Base-by-base conservation (phyloP, 2,888 invertebrate genomes). In the Tridacna gigas region DNA sequence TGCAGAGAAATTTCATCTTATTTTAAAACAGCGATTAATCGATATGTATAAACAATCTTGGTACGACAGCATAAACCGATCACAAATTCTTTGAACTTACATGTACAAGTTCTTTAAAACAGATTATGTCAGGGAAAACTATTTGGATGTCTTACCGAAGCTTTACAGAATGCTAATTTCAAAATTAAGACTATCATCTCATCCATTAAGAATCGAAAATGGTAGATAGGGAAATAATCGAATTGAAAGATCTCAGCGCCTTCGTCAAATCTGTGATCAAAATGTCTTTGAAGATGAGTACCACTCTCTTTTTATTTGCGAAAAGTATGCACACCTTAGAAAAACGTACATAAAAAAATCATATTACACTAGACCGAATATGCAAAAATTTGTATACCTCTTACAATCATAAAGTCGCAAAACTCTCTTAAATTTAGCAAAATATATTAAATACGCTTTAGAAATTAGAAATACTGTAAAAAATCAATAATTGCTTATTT, bases 261-360 rank as follows among this genome's bases (percentile, higher is more conserved):
- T 60, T 26, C 74, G 79, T 66, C 20, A 20, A 11, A 11, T 74
- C 0, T 79, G 79, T 51, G 26, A 74, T 13, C 3, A n/a, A 22
- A 20, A 63, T 63, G 79, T 74, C 13, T 3, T 79, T 13, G 79
- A 79, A 66, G 79, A 74, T 28, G 74, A 74, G 28, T 79, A 26
- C 28, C 79, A 79, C 26, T 79, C 74, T 13, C 15, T 74, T 15
- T 37, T 74, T 11, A 63, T 47, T 20, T 79, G 79, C 71, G 7
- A 56, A 25, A n/a, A 15, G 15, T 79, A 79, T 73, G 13, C 9
- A 9, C 63, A 73, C 18, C 25, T 73, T 4, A 28, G 79, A 47
- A 25, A 26, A 73, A 45, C 15, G 2, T 74, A 73, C 63, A 47
- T 79, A 28, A 22, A 20, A 9, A 56, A 3, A 25, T 25, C 37